A percentile compares a stretch with the other conserved stretches of the same genome.
Evolutionary conservation across 1,140 invertebrate genomes (phyloP).

Genomic region (Ceratina australensis): DNA sequence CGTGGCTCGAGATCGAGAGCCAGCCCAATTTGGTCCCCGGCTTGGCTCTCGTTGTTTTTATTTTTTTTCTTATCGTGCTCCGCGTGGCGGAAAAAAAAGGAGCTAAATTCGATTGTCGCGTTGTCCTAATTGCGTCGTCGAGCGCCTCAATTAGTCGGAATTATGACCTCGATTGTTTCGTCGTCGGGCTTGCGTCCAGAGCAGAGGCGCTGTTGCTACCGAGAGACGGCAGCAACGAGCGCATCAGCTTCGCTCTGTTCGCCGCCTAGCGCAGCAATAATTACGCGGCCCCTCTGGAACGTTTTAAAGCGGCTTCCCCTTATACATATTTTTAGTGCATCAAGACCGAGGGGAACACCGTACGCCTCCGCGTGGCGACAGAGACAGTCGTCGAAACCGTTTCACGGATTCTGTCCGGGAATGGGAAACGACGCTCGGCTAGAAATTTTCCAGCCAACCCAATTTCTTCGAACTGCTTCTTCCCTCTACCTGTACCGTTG

Average conservation of each 20-base stretch:
- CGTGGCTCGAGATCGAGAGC: slow-evolving; percentile 40
- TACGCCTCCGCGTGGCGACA: neutral
- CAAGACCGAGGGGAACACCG: slow-evolving; percentile 46
- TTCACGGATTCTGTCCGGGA: too few relatives aligned
- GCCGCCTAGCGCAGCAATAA: slow-evolving; percentile 36
- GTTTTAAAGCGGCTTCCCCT: slow-evolving; percentile 54
- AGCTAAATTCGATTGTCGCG: too few relatives aligned
- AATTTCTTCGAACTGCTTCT: too few relatives aligned
- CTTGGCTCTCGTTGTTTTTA: neutral
- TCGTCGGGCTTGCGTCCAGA: slow-evolving; percentile 20
- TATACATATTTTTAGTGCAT: slow-evolving; percentile 55
- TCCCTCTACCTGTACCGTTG: neutral
- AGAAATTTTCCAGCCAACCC: neutral
- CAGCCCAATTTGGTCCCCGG: slow-evolving; percentile 30
- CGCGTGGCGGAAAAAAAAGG: neutral
- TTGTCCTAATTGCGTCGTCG: slow-evolving; percentile 44
- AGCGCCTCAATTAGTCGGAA: slow-evolving; percentile 51
- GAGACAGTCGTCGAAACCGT: slow-evolving; percentile 8
- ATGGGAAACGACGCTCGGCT: neutral
- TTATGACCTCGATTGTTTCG: slow-evolving; percentile 54
- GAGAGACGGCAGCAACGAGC: slow-evolving; percentile 37
- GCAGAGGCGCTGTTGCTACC: neutral
- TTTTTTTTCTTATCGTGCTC: neutral
- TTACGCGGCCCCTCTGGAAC: slow-evolving; percentile 59
- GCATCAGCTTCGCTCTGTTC: slow-evolving; percentile 26